phyloP scores from a whole-genome alignment of 2,113 vertebrate species.

The Hassar affinis region DNA sequence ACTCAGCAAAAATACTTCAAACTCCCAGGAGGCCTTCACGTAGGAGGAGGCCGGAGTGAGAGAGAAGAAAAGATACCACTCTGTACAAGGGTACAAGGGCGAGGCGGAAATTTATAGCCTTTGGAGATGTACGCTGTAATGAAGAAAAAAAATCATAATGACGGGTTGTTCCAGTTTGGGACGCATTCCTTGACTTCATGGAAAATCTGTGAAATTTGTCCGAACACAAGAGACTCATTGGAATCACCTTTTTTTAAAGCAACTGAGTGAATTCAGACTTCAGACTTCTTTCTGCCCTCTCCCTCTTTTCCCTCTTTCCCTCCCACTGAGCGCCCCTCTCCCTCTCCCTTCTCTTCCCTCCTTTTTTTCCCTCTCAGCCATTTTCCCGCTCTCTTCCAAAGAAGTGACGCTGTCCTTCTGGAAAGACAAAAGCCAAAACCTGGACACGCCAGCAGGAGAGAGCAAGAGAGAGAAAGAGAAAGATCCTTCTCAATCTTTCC shows the following conservation, averaged over 20 bases:
- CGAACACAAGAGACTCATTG: background rate
- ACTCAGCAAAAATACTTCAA: background rate
- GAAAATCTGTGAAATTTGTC: background rate
- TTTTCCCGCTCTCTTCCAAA: slow-evolving; percentile 40
- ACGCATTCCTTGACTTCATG: background rate
- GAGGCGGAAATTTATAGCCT: background rate
- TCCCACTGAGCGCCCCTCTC: slow-evolving; percentile 47
- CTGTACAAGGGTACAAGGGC: background rate
- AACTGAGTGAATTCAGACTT: slow-evolving; percentile 7
- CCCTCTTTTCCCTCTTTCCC: slow-evolving; percentile 46
- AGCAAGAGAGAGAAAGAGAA: background rate
- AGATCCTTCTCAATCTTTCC: background rate
- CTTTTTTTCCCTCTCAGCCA: slow-evolving; percentile 15
- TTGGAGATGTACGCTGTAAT: background rate
- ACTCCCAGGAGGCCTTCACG: background rate
- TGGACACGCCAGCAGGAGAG: background rate
- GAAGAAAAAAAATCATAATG: background rate
- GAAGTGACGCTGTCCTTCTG: background rate
- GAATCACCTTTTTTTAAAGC: background rate
- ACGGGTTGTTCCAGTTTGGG: background rate
- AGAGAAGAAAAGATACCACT: background rate
- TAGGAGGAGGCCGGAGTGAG: background rate
- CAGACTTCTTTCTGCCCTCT: slow-evolving; percentile 31
- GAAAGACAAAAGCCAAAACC: slow-evolving; percentile 15
- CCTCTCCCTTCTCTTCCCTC: background rate